Evolutionary conservation across 35 echinoderm and acorn worm species (phyloP).

Genomic region (Diadema setosum): DNA sequence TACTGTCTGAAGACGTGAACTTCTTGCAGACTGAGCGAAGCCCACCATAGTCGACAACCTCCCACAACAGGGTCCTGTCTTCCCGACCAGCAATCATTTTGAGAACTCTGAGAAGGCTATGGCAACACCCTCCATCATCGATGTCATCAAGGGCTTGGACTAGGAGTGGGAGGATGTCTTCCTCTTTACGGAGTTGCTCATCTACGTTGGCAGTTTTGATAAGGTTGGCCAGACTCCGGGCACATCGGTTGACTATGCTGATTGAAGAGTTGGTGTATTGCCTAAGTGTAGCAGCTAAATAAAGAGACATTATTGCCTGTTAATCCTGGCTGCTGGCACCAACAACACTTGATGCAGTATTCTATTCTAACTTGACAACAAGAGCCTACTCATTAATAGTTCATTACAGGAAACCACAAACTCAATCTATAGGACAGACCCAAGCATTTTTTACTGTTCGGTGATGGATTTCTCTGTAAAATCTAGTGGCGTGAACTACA

Average conservation of each 20-base stretch:
- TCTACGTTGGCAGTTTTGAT: neutral
- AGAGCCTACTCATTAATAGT: neutral
- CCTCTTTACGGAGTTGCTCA: neutral
- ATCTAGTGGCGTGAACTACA: too few species aligned
- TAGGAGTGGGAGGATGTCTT: neutral
- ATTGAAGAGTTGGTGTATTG: neutral
- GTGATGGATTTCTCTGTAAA: neutral
- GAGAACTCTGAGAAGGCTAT: neutral
- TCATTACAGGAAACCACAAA: neutral
- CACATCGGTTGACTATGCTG: neutral
- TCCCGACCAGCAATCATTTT: neutral
- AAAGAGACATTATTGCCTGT: neutral
- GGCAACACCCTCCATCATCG: neutral
- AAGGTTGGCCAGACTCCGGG: neutral
- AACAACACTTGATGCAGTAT: neutral
- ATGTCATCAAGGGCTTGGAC: neutral
- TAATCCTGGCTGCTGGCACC: neutral
- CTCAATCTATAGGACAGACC: neutral
- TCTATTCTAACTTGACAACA: neutral
- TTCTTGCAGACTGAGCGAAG: neutral
- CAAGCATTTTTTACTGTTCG: neutral
- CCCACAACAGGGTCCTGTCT: neutral
- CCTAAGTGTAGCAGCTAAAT: neutral
- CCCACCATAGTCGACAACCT: neutral
- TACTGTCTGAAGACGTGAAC: neutral